A percentile compares a stretch with the other conserved stretches of the same genome.
phyloP scores from a whole-genome alignment of 2,797 vertebrate genomes.

The Phrynocephalus vlangalii region DNA sequence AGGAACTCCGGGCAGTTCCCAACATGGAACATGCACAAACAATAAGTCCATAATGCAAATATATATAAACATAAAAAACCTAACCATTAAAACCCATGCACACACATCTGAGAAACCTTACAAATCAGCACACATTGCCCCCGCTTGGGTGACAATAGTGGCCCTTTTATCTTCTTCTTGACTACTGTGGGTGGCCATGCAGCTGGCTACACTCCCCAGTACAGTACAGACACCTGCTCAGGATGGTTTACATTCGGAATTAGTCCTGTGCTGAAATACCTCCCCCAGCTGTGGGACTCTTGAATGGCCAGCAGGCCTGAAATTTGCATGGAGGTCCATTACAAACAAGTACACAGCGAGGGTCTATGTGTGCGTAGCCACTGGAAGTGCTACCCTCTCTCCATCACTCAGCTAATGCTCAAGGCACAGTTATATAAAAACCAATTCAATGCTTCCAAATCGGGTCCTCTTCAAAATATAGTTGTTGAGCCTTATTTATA shows the following conservation, averaged over 20 bases:
- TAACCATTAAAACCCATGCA: too few relatives aligned
- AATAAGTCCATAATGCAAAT: too few relatives aligned
- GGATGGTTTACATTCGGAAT: background rate
- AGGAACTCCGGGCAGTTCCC: too few relatives aligned
- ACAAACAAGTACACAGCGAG: background rate
- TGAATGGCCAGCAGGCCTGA: background rate
- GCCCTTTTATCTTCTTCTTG: too few relatives aligned
- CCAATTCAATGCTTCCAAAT: background rate
- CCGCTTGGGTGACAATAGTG: background rate
- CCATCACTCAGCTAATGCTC: background rate
- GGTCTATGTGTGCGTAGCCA: background rate
- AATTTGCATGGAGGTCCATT: background rate
- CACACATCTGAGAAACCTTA: too few relatives aligned
- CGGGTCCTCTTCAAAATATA: background rate
- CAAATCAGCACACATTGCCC: background rate
- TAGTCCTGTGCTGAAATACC: background rate
- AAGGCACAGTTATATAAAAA: background rate
- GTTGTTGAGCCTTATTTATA: slow-evolving; percentile 32
- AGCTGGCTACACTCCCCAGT: background rate
- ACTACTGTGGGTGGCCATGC: too few relatives aligned
- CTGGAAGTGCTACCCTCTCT: background rate
- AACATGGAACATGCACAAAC: too few relatives aligned
- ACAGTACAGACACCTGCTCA: background rate
- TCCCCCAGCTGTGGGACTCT: background rate
- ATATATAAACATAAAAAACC: too few relatives aligned